A percentile compares a stretch with the other conserved stretches of the same genome.
Evolutionary conservation across 1,140 invertebrate species (phyloP).

Genomic region (Portunus trituberculatus): DNA sequence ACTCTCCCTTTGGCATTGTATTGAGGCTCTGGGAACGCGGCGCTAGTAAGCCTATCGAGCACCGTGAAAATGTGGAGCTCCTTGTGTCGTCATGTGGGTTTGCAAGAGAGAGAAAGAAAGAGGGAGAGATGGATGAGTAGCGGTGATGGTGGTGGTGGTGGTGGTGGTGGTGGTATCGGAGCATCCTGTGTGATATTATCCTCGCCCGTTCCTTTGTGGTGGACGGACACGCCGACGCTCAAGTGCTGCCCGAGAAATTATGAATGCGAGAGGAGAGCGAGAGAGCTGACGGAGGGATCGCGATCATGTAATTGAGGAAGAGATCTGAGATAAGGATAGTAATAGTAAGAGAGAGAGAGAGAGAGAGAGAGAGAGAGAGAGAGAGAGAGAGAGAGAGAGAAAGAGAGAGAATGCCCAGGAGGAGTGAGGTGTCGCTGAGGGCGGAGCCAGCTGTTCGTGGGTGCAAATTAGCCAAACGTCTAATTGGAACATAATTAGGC

Average conservation of each 20-base stretch:
- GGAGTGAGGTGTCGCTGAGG: constrained; percentile 19
- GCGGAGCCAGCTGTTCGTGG: constrained; percentile 31
- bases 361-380: constrained; percentile 31
- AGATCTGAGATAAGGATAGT: neutral
- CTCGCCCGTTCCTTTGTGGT: neutral
- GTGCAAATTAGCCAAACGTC: constrained; percentile 54
- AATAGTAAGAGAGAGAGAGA: neutral
- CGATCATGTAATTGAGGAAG: neutral
- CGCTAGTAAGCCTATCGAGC: neutral
- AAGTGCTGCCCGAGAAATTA: neutral
- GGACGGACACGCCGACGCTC: neutral
- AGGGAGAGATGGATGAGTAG: neutral
- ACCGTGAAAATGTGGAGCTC: neutral
- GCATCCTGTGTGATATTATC: neutral
- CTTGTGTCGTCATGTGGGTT: neutral
- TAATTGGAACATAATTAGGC: constrained; percentile 56
- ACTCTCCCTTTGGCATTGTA: too few relatives aligned
- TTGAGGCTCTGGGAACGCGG: neutral
- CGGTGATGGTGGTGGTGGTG: neutral
- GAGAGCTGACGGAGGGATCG: neutral
- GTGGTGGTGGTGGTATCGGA: neutral
- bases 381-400: constrained; percentile 61
- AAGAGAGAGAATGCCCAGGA: constrained; percentile 12
- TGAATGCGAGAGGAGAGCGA: neutral
- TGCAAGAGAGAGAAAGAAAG: constrained; percentile 37